These are phyloP conservation scores for Leptoteleia sp. DNA, from an alignment of 1,140 invertebrate genomes.

Conservation along the genomic window DNA sequence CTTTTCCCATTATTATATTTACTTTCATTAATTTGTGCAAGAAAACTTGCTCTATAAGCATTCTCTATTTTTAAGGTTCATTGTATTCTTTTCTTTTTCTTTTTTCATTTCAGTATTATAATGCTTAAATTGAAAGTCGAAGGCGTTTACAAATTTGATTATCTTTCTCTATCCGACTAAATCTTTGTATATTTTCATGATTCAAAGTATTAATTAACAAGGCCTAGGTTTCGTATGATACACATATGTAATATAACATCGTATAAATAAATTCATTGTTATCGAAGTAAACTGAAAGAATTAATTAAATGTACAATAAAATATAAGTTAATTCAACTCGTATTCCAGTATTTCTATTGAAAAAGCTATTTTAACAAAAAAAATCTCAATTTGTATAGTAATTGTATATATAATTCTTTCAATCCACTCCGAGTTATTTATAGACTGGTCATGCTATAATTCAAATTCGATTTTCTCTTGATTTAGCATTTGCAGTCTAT, in stretches of 20 bases:
- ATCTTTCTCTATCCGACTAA: constrained; percentile 16
- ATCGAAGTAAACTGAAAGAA: constrained; percentile 22
- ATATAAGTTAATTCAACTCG: background rate
- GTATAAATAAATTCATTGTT: constrained; percentile 24
- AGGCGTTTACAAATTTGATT: constrained; percentile 51
- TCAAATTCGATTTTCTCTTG: constrained; percentile 8
- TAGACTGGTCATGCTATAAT: constrained; percentile 27
- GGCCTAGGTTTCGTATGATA: constrained; percentile 32
- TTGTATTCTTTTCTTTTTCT: background rate
- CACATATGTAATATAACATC: constrained; percentile 34
- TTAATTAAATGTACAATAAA: background rate
- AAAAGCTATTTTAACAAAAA: no score
- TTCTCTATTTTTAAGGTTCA: constrained; percentile 18
- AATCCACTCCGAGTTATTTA: constrained; percentile 6
- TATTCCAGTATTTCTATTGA: background rate
- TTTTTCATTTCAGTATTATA: constrained; percentile 16
- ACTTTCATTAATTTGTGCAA: constrained; percentile 49
- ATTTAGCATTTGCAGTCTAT: constrained; percentile 49
- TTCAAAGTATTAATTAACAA: constrained; percentile 30
- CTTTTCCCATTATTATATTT: constrained; percentile 21
- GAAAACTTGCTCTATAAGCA: constrained; percentile 16
- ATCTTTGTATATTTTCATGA: constrained; percentile 11
- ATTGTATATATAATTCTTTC: constrained; percentile 22
- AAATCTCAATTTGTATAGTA: no score
- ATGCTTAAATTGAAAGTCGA: constrained; percentile 23